phyloP scores from a whole-genome alignment of 2,888 invertebrate genomes.

The Heliconius cydno region DNA sequence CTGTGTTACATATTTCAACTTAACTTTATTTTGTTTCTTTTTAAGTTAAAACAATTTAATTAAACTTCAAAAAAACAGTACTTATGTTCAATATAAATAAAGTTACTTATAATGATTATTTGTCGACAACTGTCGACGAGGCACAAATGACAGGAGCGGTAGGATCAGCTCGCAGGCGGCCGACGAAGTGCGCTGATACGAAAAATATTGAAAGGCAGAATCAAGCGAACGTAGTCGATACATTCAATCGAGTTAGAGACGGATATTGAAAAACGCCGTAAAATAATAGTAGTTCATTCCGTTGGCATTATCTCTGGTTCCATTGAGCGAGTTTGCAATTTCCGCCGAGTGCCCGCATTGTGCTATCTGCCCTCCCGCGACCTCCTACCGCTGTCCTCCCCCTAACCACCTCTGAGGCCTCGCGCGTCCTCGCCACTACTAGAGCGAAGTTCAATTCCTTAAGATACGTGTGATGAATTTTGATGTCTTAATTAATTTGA shows the following conservation, averaged over 20 bases:
- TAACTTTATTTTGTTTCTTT: neutral
- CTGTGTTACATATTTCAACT: neutral
- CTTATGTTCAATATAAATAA: neutral
- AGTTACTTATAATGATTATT: too few species aligned
- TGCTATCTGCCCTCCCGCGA: conserved; percentile 29
- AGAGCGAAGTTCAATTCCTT: conserved; percentile 16
- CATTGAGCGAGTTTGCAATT: conserved; percentile 60
- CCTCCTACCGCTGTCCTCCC: conserved; percentile 4
- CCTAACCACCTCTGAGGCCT: neutral
- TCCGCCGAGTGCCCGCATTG: conserved; percentile 52
- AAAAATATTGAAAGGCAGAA: neutral
- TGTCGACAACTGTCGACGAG: neutral
- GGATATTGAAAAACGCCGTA: conserved; percentile 55
- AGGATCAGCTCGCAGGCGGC: neutral
- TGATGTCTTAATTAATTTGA: neutral
- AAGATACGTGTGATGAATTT: conserved; percentile 12
- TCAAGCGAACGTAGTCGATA: conserved; percentile 15
- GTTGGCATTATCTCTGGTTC: conserved; percentile 55
- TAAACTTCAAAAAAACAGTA: too few species aligned
- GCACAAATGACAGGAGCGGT: neutral
- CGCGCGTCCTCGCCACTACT: neutral
- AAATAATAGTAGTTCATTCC: conserved; percentile 58
- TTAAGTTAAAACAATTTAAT: too few species aligned
- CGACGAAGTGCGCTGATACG: neutral
- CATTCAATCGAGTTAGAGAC: conserved; percentile 28